Evolutionary conservation across 2,888 invertebrate species (phyloP).

Genomic region (Sinelater perroti): DNA sequence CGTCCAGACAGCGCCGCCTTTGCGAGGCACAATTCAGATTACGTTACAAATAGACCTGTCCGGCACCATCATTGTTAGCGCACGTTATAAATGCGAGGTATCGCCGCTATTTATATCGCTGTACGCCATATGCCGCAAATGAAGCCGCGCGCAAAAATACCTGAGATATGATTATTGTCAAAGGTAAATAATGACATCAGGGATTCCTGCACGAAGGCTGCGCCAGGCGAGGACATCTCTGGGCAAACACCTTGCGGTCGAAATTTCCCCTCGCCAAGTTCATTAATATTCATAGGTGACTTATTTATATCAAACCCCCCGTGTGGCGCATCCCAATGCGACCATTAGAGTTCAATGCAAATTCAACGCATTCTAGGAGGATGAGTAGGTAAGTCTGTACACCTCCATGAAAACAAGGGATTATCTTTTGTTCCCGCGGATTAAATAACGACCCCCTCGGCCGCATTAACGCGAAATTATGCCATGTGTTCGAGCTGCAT

Average conservation of each 20-base stretch:
- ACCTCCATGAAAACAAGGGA: too few relatives aligned
- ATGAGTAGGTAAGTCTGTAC: too few relatives aligned
- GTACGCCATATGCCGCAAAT: slow-evolving; percentile 30
- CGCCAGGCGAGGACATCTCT: slow-evolving; percentile 23
- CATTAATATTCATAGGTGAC: slow-evolving; percentile 28
- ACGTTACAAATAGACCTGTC: slow-evolving; percentile 46
- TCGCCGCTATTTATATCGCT: slow-evolving; percentile 29
- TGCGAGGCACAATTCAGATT: slow-evolving; percentile 32
- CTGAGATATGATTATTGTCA: slow-evolving; percentile 36
- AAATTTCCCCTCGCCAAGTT: slow-evolving; percentile 17
- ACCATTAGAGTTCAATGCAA: slow-evolving; percentile 1
- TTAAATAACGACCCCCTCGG: too few relatives aligned
- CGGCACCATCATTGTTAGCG: slow-evolving; percentile 40
- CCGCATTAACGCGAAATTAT: too few relatives aligned
- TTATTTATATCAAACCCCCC: slow-evolving; percentile 23
- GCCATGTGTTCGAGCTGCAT: neutral
- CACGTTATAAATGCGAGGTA: slow-evolving; percentile 41
- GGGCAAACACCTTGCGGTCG: slow-evolving; percentile 23
- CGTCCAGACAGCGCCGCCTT: slow-evolving; percentile 11
- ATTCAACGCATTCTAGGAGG: neutral
- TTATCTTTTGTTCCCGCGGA: too few relatives aligned
- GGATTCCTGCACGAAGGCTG: slow-evolving; percentile 32
- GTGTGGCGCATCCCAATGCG: neutral
- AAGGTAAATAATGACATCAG: slow-evolving; percentile 34
- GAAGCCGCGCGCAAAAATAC: slow-evolving; percentile 30